Evolutionary conservation across 1,140 invertebrate genomes (phyloP), one percentile per base, ranked within the genome.

Genomic region (Tenebrio molitor): DNA sequence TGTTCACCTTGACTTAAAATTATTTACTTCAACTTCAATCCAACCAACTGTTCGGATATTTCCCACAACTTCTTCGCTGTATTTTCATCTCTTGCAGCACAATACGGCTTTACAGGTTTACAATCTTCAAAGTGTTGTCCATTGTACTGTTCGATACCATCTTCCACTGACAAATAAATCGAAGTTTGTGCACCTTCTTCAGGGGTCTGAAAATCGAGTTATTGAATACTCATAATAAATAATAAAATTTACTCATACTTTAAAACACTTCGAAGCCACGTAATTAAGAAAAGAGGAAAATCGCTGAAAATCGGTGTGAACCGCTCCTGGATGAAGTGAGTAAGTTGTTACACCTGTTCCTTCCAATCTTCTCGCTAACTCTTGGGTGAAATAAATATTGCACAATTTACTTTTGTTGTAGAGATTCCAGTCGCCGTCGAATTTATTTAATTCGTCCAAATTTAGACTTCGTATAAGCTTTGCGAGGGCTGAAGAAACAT

Each of bases 361-460:
- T 85, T 88, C 80, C 15, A 92, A 76, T 71, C 84, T 81, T 50
- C 82, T 81, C 19, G 85, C 82, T 17, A 93, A 83, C 81, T 92
- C 89, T n/a, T 83, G 85, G 0, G 87, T 88, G 74, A 93, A 92
- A 1, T 93, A 82, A 16, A 91, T 80, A 66, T 91, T 88, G 2
- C 90, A 90, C 41, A 93, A 77, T 84, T 94, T 94, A 68, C 90
- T 92, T 76, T 90, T 89, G 1, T 81, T 78, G 78, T 93, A 94
- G 19, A 44, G 72, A 16, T 10, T 21, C 14, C 33, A 19, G 2
- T 23, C 21, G 8, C 71, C 62, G 15, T 64, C 23, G 64, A 21
- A 73, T 25, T 67, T 39, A 42, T 87, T 90, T 69, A 92, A 81
- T 76, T 92, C 88, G 15, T 89, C 85, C 50, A 89, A 89, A 73